Evolutionary conservation across 1,140 invertebrate species (phyloP).

Genomic region (Cotesia glomerata): DNA sequence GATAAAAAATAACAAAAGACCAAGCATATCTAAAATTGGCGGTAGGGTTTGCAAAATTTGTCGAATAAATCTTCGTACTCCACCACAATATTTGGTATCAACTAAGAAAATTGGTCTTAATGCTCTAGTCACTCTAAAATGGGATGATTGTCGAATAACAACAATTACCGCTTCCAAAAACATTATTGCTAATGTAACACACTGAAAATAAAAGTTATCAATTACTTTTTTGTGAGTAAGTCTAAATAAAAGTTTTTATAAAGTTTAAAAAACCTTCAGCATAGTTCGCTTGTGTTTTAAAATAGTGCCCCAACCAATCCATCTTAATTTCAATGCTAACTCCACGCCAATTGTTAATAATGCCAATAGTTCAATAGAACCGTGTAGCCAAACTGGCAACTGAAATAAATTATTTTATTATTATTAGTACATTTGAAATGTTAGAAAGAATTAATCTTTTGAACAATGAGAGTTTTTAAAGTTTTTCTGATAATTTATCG

Average conservation of each 20-base stretch:
- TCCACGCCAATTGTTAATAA: constrained; percentile 80
- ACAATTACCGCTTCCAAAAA: constrained; percentile 83
- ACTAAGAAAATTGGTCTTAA: constrained; percentile 89
- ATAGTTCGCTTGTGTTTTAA: constrained; percentile 84
- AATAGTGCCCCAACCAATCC: constrained; percentile 86
- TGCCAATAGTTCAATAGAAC: constrained; percentile 82
- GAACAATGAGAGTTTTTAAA: no score
- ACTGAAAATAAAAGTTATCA: constrained; percentile 64
- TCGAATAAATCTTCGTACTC: constrained; percentile 74
- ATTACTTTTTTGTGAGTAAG: background rate
- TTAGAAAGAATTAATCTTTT: no score
- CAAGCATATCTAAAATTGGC: constrained; percentile 88
- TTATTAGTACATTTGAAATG: no score
- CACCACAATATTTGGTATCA: constrained; percentile 84
- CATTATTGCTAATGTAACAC: constrained; percentile 82
- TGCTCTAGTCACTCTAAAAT: constrained; percentile 86
- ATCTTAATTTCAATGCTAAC: constrained; percentile 80
- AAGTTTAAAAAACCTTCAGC: constrained; percentile 71
- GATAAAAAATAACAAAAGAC: constrained; percentile 85
- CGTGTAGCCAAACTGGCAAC: constrained; percentile 80
- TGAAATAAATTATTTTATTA: constrained; percentile 45
- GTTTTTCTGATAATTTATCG: no score
- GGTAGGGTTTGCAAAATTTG: constrained; percentile 85
- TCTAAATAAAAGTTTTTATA: background rate
- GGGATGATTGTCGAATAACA: constrained; percentile 80